Base-by-base conservation (phyloP, 2,113 vertebrate species). In the Dasyurus viverrinus region DNA sequence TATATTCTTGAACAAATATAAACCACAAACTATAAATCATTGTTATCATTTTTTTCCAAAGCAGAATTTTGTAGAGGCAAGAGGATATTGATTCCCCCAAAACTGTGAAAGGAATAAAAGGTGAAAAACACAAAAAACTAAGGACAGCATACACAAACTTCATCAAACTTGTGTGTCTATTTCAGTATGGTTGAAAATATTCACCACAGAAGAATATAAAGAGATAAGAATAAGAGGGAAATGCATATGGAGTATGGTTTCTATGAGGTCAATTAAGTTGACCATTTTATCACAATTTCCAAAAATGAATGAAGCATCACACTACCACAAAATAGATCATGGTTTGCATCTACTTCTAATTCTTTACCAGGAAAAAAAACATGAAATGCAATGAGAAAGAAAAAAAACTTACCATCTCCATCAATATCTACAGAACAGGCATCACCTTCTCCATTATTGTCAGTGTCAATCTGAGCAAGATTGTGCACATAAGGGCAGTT, bases 401-500 rank as follows among this genome's bases (percentile, higher is more conserved):
- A 0, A 22, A 22, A 93, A 90, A 93, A 96, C 98, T 97, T 98
- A 99, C 99, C 99, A 48, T 99, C 99, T 93, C 99, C 99, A 0
- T 99, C 99, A 23, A 99, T 99, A 98, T 99, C 99, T 94, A 99
- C 99, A 1, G 99, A 99, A 92, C 99, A 99, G 0, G 99, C 99
- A 0, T 99, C 99, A 0, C 99, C 99, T 97, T 99, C 99, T 1
- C 99, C 99, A 0, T 99, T 99, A 96, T 98, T 97, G 96, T 99
- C 99, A 0, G 99, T 99, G 97, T 99, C 99, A 68, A 99, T 99
- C 98, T 99, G 99, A 4, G 99, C 99, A 0, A 99, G 99, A 97
- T 99, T 99, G 98, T 99, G 99, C 90, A 99, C 99, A 0, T 99
- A 99, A 0, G 99, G 99, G 42, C 99, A 99, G 96, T 99, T 99